Evolutionary conservation across 1,140 invertebrate genomes (phyloP), one percentile per base, ranked within the genome.

Genomic region (Tenebrio molitor): DNA sequence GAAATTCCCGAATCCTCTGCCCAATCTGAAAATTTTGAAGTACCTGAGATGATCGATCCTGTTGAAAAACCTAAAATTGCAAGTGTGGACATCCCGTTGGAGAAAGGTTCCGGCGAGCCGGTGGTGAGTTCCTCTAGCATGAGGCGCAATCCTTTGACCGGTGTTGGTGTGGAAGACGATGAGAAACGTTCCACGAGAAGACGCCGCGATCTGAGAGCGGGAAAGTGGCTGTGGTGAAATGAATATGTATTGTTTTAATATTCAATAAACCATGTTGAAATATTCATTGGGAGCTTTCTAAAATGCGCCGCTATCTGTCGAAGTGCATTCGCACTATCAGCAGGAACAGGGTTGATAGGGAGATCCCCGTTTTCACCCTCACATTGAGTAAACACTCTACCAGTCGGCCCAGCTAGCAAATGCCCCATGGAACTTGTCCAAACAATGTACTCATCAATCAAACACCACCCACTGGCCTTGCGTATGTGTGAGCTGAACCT

Each of bases 361-460:
- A 34, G 67, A 53, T 50, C 71, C 71, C 65, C 36, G 67, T 65
- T 67, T 66, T 66, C 36, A 44, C 64, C 64, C 64, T 66, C 62
- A 17, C 76, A 69, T 75, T 79, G 65, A 74, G 76, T 71, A 79
- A 77, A 77, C 76, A 77, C 76, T 79, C 73, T 73, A 76, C 69
- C 77, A 79, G 74, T 72, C 77, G 74, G 72, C 72, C 71, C 67
- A 65, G 65, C 62, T 65, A 58, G 41, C 64, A 44, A 73, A 67
- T 72, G 70, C 72, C 72, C 74, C 71, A 69, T 74, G 73, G 71
- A 73, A 74, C 73, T 75, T 79, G 75, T 77, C 73, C 78, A 79
- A 79, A 79, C 78, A 79, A 79, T 79, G 78, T 79, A 78, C 78
- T 79, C 78, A 79, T 79, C 78, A 79, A 79, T 79, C 78, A 79